A percentile compares a stretch with the other conserved stretches of the same genome.
Conservation (phyloP, 2,888 invertebrate species). For the Leptopilina syphax region DNA sequence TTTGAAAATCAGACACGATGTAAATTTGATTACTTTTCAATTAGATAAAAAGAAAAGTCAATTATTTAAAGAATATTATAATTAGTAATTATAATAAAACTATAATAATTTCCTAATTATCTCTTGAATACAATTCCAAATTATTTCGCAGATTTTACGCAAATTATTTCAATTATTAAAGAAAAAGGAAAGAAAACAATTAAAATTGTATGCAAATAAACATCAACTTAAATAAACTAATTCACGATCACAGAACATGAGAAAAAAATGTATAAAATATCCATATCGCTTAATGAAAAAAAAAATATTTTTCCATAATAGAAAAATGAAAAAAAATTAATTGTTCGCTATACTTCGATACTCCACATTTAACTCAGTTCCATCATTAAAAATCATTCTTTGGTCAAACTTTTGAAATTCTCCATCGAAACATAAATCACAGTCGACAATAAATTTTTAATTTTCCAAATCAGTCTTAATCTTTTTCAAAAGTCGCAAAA, state of each 20-base stretch:
- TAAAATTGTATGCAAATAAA: neutral
- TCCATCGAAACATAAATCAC: neutral
- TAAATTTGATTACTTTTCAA: neutral
- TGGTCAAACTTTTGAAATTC: slow-evolving; percentile 7
- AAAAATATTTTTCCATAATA: neutral
- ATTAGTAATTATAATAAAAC: too few relatives aligned
- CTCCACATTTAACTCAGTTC: neutral
- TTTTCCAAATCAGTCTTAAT: slow-evolving; percentile 19
- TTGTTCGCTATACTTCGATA: neutral
- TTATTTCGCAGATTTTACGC: too few relatives aligned
- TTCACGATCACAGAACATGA: neutral
- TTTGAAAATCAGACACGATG: slow-evolving; percentile 6
- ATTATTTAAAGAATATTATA: too few relatives aligned
- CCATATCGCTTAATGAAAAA: neutral
- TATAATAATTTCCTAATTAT: too few relatives aligned
- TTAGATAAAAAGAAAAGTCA: neutral
- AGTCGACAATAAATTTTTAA: slow-evolving; percentile 11
- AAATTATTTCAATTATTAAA: neutral
- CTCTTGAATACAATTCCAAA: too few relatives aligned
- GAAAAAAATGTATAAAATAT: neutral
- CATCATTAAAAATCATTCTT: slow-evolving; percentile 13
- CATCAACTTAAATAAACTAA: neutral
- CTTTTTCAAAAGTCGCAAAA: neutral
- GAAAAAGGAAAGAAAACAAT: neutral
- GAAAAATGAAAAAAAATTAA: neutral